These are phyloP conservation scores for Acrocera orbiculus DNA, from an alignment of 2,888 invertebrate genomes.

Conservation along the genomic window DNA sequence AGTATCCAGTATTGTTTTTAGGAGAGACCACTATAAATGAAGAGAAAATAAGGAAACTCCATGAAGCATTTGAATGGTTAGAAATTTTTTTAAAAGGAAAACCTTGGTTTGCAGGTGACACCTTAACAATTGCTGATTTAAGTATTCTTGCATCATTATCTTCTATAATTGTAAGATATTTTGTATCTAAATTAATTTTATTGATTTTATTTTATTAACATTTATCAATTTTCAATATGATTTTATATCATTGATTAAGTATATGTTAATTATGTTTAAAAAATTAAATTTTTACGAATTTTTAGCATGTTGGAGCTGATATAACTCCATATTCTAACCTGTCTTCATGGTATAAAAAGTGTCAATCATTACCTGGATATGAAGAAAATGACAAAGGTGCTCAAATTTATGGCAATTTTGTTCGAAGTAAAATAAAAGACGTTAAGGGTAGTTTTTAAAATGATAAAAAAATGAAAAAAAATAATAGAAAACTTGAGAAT, in stretches of 20 bases:
- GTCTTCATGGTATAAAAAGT: slow-evolving; percentile 38
- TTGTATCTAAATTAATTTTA: neutral
- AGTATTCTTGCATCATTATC: slow-evolving; percentile 27
- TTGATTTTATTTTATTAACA: neutral
- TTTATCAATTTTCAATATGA: neutral
- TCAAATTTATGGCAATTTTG: slow-evolving; percentile 37
- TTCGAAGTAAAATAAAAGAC: slow-evolving; percentile 35
- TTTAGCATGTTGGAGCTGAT: slow-evolving; percentile 12
- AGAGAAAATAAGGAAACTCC: slow-evolving; percentile 36
- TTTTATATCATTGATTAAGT: no score
- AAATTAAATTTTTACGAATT: neutral
- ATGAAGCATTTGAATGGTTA: slow-evolving; percentile 35
- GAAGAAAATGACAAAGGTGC: slow-evolving; percentile 42
- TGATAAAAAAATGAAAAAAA: no score
- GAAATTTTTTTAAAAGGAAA: slow-evolving; percentile 24
- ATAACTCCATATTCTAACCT: slow-evolving; percentile 11
- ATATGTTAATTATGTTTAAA: no score
- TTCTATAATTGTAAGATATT: slow-evolving; percentile 23
- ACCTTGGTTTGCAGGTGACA: slow-evolving; percentile 29
- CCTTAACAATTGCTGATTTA: slow-evolving; percentile 32
- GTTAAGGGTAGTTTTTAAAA: no score
- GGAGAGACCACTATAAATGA: slow-evolving; percentile 39
- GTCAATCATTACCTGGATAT: slow-evolving; percentile 39
- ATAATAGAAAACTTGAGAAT: no score
- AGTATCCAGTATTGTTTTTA: slow-evolving; percentile 43